phyloP scores from a whole-genome alignment of 2,797 vertebrate species.

The Bufotes viridis region DNA sequence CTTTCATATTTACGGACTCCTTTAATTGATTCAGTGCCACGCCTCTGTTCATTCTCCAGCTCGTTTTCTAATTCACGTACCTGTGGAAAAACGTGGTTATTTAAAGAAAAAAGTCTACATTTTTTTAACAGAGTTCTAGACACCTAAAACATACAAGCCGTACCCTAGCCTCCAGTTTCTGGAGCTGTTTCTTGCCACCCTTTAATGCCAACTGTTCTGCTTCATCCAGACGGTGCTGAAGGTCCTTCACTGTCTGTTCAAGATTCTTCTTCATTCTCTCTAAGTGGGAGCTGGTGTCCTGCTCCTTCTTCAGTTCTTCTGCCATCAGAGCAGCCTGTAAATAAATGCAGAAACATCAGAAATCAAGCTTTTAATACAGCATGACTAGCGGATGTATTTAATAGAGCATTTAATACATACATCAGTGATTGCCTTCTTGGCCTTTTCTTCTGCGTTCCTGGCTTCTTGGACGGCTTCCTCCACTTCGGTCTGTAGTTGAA shows the following conservation, averaged over 20 bases:
- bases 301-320: slow-evolving; percentile 87
- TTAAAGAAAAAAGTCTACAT: background rate
- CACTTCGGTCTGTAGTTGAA: slow-evolving; percentile 84
- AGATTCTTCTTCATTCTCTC: slow-evolving; percentile 88
- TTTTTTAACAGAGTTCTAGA: too few relatives aligned
- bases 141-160: background rate
- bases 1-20: slow-evolving; percentile 86
- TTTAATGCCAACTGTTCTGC: slow-evolving; percentile 83
- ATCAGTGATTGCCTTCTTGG: slow-evolving; percentile 91
- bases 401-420: slow-evolving; percentile 71
- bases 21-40: slow-evolving; percentile 74
- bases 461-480: slow-evolving; percentile 86
- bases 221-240: slow-evolving; percentile 79
- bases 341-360: background rate
- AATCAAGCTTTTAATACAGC: slow-evolving; percentile 26
- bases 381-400: too few relatives aligned
- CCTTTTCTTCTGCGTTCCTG: slow-evolving; percentile 90
- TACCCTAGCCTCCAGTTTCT: slow-evolving; percentile 82
- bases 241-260: slow-evolving; percentile 80
- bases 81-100: slow-evolving; percentile 63
- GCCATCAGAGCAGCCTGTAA: slow-evolving; percentile 81
- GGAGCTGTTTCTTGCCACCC: slow-evolving; percentile 84
- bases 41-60: slow-evolving; percentile 78
- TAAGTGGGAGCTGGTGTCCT: slow-evolving; percentile 85
- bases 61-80: slow-evolving; percentile 79